Percentiles rank a stretch among this genome's conserved stretches.
These are phyloP conservation scores for Myoxocephalus aenaeus DNA, from an alignment of 2,797 vertebrate genomes.

Conservation along the genomic window DNA sequence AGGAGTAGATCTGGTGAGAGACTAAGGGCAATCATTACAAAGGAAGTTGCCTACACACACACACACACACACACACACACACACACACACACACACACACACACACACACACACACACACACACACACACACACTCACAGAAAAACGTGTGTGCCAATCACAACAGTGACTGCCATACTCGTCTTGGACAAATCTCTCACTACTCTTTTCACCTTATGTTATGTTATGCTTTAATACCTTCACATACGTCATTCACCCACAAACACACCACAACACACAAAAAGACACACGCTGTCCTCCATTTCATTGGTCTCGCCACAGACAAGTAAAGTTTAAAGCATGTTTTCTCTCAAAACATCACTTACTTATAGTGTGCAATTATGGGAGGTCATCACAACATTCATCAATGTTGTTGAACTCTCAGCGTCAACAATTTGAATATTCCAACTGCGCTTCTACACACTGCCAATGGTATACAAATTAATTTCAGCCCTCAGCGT, in stretches of 20 bases:
- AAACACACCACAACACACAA: constrained; percentile 14
- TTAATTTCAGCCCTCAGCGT: constrained; percentile 39
- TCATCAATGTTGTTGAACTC: constrained; percentile 44
- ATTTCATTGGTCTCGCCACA: constrained; percentile 59
- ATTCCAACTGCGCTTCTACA: constrained; percentile 13
- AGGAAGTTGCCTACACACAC: constrained; percentile 44
- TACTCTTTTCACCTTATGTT: constrained; percentile 26
- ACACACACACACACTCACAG: constrained; percentile 1
- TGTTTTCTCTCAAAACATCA: constrained; percentile 71
- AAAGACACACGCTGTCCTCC: not conserved
- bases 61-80: constrained; percentile 9
- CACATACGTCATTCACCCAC: not conserved
- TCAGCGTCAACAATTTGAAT: constrained; percentile 48
- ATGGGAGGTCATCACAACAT: constrained; percentile 65
- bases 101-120: constrained; percentile 24
- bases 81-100: constrained; percentile 4
- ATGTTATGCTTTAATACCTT: not conserved
- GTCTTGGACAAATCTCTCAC: constrained; percentile 15
- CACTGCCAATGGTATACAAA: constrained; percentile 54
- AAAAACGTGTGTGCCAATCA: constrained; percentile 14
- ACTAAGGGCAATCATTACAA: constrained; percentile 68
- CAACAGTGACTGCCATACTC: constrained; percentile 1
- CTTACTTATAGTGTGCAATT: constrained; percentile 64
- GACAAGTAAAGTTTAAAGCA: constrained; percentile 60
- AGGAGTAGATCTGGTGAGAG: constrained; percentile 64